Base-by-base conservation (phyloP, 1,140 invertebrate genomes). In the Aphelenchoides fujianensis region DNA sequence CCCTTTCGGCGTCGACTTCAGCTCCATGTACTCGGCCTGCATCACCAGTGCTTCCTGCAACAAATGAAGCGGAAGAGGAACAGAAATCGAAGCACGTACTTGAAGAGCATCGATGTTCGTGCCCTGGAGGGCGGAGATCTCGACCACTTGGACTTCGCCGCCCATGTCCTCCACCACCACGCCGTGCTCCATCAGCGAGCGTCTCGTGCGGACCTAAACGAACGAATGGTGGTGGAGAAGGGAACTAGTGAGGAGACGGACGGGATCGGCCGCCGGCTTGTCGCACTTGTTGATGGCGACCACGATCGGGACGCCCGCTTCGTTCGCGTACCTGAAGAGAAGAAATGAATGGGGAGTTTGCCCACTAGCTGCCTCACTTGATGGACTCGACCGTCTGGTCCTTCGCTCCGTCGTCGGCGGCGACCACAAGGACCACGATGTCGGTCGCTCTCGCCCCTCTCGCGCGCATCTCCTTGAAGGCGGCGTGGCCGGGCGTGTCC, bases 271-370 rank as follows among this genome's bases (percentile, higher is more conserved):
- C 82, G 89, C 89, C 61, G 90, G 89, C 82, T 95, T 94, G 86
- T 99, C 97, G 77, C 97, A 94, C 88, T 99, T 99, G 86, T 98
- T 99, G 57, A 99, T 91, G n/a, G 96, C 96, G 57, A 98, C 93
- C 79, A 99, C 90, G 2, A 98, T 91, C 0, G 95, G 94, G 75
- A 98, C 93, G 90, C 55, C 62, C 1, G 83, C 81, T 30, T 83
- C 73, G 36, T 62, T 69, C 7, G 81, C 81, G 69, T 81, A 83
- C 62, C 80, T 84, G 54, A 70, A 78, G 72, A 7, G 61, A 53
- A 41, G n/a, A 62, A 66, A 23, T 36, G 12, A 7, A 7, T 77
- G 28, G 37, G 31, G 31, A 63, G 9, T 73, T 7, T 31, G 9
- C 1, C 2, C n/a, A 19, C n/a, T 12, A 66, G n/a, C 31, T 36